Evolutionary conservation across 2,113 vertebrate species (phyloP).

Genomic region (Poeciliopsis prolifica): DNA sequence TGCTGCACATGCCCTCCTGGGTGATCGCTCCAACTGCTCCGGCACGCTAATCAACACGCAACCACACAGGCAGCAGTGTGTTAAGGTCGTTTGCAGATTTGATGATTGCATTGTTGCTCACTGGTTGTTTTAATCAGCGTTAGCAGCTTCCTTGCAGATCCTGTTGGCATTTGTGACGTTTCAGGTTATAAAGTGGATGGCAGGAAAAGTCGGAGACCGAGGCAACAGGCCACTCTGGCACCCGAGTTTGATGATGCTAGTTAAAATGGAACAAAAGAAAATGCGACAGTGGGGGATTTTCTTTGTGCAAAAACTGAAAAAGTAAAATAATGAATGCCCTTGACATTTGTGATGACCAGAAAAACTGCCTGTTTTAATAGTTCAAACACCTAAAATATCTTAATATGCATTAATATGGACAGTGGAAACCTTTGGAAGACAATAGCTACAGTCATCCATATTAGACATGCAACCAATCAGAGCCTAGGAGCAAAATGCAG

Average conservation of each 20-base stretch:
- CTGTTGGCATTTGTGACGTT: background rate
- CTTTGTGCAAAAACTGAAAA: slow-evolving; percentile 29
- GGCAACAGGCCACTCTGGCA: slow-evolving; percentile 6
- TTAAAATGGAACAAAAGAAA: slow-evolving; percentile 51
- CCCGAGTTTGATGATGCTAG: slow-evolving; percentile 24
- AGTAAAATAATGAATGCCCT: slow-evolving; percentile 26
- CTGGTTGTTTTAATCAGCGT: background rate
- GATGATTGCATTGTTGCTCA: background rate
- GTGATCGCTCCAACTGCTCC: slow-evolving; percentile 34
- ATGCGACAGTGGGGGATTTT: slow-evolving; percentile 52
- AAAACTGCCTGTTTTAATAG: too few species aligned
- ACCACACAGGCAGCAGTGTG: background rate
- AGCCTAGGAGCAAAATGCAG: too few species aligned
- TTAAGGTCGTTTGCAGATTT: background rate
- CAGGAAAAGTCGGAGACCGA: slow-evolving; percentile 9
- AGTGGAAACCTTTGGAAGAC: too few species aligned
- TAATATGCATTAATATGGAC: too few species aligned
- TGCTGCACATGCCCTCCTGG: slow-evolving; percentile 41
- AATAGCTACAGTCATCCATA: too few species aligned
- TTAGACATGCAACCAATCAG: too few species aligned
- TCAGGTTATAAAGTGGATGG: slow-evolving; percentile 21
- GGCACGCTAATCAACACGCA: background rate
- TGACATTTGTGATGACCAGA: slow-evolving; percentile 62
- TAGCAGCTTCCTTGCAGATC: background rate
- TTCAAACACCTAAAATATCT: too few species aligned